These are phyloP conservation scores for Rallus crepitans DNA, from an alignment of 2,797 vertebrate genomes.

Conservation along the genomic window DNA sequence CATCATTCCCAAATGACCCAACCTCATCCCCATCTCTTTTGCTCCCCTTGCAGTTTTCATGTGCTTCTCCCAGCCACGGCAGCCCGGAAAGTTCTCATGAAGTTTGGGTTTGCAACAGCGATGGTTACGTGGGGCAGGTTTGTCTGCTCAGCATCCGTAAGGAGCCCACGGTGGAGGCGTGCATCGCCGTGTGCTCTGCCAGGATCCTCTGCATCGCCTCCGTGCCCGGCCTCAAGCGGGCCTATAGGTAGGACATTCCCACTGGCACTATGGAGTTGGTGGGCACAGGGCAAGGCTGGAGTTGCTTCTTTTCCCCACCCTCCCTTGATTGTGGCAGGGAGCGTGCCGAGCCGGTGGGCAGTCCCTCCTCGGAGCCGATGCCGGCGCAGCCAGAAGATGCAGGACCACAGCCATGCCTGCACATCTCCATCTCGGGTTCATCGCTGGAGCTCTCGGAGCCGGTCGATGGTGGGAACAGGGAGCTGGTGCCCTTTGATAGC, in stretches of 20 bases:
- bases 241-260: conserved; percentile 59
- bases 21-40: background rate
- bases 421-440: conserved; percentile 94
- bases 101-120: conserved; percentile 99
- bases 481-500: conserved; percentile 95
- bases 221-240: conserved; percentile 91
- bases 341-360: conserved; percentile 38
- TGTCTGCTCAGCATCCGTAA: conserved; percentile 94
- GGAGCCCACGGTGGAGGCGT: conserved; percentile 96
- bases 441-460: conserved; percentile 88
- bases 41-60: conserved; percentile 85
- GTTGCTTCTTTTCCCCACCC: background rate
- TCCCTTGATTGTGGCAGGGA: conserved; percentile 57
- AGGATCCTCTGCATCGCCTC: conserved; percentile 97
- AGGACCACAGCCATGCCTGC: conserved; percentile 87
- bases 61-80: conserved; percentile 94
- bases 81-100: conserved; percentile 91
- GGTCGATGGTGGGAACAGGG: conserved; percentile 80
- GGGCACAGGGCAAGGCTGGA: background rate
- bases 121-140: conserved; percentile 98
- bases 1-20: fast-evolving
- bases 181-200: conserved; percentile 96
- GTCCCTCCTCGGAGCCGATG: conserved; percentile 32
- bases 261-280: background rate
- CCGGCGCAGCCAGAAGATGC: conserved; percentile 43